phyloP scores from a whole-genome alignment of 1,140 invertebrate species.

The Neodiprion pinetum region DNA sequence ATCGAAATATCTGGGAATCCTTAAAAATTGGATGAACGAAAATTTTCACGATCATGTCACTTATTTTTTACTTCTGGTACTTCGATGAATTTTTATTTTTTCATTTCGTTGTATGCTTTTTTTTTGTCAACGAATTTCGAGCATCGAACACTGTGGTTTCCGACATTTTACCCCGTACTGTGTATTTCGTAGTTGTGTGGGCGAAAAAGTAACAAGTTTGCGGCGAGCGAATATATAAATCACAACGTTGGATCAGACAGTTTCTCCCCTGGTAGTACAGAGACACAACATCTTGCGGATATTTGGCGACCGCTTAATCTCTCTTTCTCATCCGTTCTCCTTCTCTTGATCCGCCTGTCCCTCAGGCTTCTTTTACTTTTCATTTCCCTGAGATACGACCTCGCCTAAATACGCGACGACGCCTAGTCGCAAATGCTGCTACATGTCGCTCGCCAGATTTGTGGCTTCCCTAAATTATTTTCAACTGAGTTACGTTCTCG shows the following conservation, averaged over 20 bases:
- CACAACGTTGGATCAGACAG: constrained; percentile 28
- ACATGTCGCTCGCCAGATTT: constrained; percentile 31
- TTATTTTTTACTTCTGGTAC: no score
- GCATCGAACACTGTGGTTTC: no score
- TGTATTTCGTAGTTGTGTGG: not conserved
- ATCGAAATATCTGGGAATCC: no score
- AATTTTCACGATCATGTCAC: no score
- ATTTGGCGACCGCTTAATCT: constrained; percentile 33
- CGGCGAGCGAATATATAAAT: not conserved
- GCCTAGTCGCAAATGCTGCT: constrained; percentile 10
- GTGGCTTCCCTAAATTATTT: constrained; percentile 33
- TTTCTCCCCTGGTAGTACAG: not conserved
- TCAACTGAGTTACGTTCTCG: no score
- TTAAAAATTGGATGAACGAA: no score
- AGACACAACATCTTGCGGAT: constrained; percentile 13
- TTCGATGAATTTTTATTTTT: no score
- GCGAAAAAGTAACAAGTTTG: not conserved
- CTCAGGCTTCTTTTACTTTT: constrained; percentile 8
- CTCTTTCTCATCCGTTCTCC: constrained; percentile 9
- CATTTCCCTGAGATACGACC: constrained; percentile 25
- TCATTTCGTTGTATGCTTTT: no score
- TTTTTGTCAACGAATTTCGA: no score
- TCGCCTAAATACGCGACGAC: constrained; percentile 32
- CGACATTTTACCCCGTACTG: not conserved
- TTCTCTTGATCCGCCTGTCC: not conserved